Percentiles rank a stretch among this genome's conserved stretches.
Conservation (phyloP, 2,113 vertebrate genomes). For the Limanda limanda region DNA sequence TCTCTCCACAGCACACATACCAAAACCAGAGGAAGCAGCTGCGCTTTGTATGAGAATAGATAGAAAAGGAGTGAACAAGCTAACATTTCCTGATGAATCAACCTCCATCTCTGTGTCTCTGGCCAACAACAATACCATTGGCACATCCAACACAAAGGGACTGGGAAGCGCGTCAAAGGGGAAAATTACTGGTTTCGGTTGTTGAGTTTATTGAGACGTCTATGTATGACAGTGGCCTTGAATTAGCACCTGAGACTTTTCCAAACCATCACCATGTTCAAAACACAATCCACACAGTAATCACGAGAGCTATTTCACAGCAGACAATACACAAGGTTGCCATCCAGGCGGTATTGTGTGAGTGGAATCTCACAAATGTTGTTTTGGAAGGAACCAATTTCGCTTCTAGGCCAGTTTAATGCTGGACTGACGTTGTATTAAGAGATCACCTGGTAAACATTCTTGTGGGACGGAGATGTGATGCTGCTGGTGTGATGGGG, state of each 20-base stretch:
- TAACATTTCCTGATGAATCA: slow-evolving; percentile 63
- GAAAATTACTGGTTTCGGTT: slow-evolving; percentile 8
- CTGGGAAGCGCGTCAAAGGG: slow-evolving; percentile 35
- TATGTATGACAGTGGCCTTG: slow-evolving; percentile 37
- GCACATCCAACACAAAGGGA: slow-evolving; percentile 39
- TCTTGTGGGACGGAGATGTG: slow-evolving; percentile 23
- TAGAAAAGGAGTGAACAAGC: slow-evolving; percentile 36
- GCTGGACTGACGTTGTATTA: slow-evolving; percentile 3
- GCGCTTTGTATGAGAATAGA: slow-evolving; percentile 46
- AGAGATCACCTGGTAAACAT: slow-evolving; percentile 1
- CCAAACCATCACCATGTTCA: slow-evolving; percentile 22
- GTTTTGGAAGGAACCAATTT: slow-evolving; percentile 52
- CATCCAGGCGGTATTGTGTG: slow-evolving; percentile 30
- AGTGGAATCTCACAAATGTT: slow-evolving; percentile 61
- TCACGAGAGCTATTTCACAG: slow-evolving; percentile 27
- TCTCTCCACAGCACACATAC: slow-evolving; percentile 10
- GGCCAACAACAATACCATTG: slow-evolving; percentile 65
- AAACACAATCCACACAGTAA: slow-evolving; percentile 52
- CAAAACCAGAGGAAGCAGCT: slow-evolving; percentile 70
- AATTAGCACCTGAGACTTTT: slow-evolving; percentile 48
- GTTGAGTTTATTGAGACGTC: slow-evolving; percentile 49
- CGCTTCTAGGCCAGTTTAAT: slow-evolving; percentile 20
- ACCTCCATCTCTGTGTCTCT: slow-evolving; percentile 28
- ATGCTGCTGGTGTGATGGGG: not conserved
- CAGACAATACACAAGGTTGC: slow-evolving; percentile 38